phyloP scores from a whole-genome alignment of 2,888 invertebrate genomes.

The Eupithecia pulchellata region DNA sequence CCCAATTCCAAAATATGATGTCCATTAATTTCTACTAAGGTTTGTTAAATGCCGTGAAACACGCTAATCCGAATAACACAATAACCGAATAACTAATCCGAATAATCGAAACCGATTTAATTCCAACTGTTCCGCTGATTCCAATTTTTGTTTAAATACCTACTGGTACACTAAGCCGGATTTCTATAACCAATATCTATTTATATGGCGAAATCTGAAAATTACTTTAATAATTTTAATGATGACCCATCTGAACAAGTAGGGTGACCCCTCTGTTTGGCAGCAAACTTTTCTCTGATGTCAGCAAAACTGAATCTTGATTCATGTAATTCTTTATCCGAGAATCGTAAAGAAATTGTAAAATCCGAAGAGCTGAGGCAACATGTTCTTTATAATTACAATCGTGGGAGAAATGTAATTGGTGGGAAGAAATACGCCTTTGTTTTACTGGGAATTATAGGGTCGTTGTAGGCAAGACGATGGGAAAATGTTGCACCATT shows the following conservation, averaged over 20 bases:
- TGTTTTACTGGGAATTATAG: constrained; percentile 60
- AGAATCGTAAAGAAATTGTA: constrained; percentile 38
- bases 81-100: too few species aligned
- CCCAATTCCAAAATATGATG: background rate
- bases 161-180: background rate
- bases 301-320: constrained; percentile 7
- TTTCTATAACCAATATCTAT: background rate
- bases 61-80: too few species aligned
- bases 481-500: constrained; percentile 48
- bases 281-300: background rate
- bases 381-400: constrained; percentile 61
- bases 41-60: constrained; percentile 9
- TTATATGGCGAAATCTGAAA: too few species aligned
- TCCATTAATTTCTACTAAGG: background rate
- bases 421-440: constrained; percentile 65
- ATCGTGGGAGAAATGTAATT: constrained; percentile 68
- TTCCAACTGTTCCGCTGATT: background rate
- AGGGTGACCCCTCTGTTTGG: background rate
- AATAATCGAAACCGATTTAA: background rate
- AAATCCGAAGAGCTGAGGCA: constrained; percentile 23
- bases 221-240: too few species aligned
- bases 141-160: background rate
- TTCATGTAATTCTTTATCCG: constrained; percentile 18
- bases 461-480: constrained; percentile 55
- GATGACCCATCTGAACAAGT: background rate